Evolutionary conservation across 1,140 invertebrate genomes (phyloP).

Genomic region (Thaumetopoea pityocampa): DNA sequence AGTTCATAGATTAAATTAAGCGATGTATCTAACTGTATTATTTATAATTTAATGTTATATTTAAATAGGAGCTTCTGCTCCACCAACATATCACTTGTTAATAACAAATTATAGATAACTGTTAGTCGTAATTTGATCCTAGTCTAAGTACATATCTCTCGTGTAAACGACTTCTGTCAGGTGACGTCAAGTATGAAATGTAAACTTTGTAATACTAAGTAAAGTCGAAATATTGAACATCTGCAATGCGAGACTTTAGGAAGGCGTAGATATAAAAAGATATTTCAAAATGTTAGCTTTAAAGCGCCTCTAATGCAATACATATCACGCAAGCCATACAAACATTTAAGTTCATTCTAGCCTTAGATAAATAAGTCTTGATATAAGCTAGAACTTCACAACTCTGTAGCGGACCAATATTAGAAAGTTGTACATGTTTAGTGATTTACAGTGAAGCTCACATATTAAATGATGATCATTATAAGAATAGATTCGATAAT

Average conservation of each 20-base stretch:
- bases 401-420: slow-evolving; percentile 74
- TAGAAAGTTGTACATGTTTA: slow-evolving; percentile 71
- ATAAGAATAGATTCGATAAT: no score
- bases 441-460: slow-evolving; percentile 22
- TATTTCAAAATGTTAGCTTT: slow-evolving; percentile 49
- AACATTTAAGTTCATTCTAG: slow-evolving; percentile 66
- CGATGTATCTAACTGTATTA: slow-evolving; percentile 43
- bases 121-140: slow-evolving; percentile 65
- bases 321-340: slow-evolving; percentile 72
- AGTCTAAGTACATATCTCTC: slow-evolving; percentile 70
- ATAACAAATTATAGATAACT: slow-evolving; percentile 68
- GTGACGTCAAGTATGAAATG: slow-evolving; percentile 17
- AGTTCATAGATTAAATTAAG: slow-evolving; percentile 45
- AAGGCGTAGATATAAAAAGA: slow-evolving; percentile 26
- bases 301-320: slow-evolving; percentile 69
- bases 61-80: slow-evolving; percentile 63
- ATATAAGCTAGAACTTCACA: slow-evolving; percentile 68
- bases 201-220: slow-evolving; percentile 18
- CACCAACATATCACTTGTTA: slow-evolving; percentile 74
- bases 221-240: no score
- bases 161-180: slow-evolving; percentile 29
- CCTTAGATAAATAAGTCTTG: slow-evolving; percentile 58
- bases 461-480: no score
- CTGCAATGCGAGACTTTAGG: slow-evolving; percentile 19
- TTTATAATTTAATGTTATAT: slow-evolving; percentile 54